These are phyloP conservation scores for Choloepus didactylus DNA, from an alignment of 2,797 vertebrate genomes.

Conservation along the genomic window DNA sequence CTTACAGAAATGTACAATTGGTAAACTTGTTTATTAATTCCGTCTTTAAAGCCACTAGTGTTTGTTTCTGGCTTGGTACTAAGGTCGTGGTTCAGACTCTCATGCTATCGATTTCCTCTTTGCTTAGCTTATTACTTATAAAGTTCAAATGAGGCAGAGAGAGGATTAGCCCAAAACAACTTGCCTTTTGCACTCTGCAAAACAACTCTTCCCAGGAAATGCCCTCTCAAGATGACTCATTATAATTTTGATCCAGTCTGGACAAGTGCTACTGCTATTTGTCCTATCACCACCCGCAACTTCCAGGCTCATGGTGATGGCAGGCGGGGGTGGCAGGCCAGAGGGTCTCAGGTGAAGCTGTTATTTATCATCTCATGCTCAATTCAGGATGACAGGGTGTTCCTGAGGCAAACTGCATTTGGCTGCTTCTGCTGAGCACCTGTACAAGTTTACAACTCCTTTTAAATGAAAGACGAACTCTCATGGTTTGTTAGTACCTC, in stretches of 20 bases:
- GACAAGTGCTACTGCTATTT: not conserved
- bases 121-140: not conserved
- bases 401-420: not conserved
- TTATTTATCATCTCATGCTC: slow-evolving; percentile 79
- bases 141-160: not conserved
- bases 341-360: slow-evolving; percentile 29
- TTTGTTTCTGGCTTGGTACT: not conserved
- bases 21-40: not conserved
- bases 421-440: not conserved
- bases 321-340: slow-evolving; percentile 81
- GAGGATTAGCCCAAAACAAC: not conserved
- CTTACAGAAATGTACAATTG: not conserved
- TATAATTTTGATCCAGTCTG: not conserved
- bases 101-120: not conserved
- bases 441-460: not conserved
- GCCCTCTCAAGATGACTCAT: not conserved
- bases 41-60: not conserved
- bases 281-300: slow-evolving; percentile 50
- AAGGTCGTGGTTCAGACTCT: not conserved
- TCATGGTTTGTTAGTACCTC: not conserved
- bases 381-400: slow-evolving; percentile 49
- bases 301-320: slow-evolving; percentile 84
- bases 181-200: not conserved
- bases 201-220: not conserved
- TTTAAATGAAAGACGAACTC: not conserved